Conservation (phyloP, 1,140 invertebrate species). For the Drosophila rhopaloa region DNA sequence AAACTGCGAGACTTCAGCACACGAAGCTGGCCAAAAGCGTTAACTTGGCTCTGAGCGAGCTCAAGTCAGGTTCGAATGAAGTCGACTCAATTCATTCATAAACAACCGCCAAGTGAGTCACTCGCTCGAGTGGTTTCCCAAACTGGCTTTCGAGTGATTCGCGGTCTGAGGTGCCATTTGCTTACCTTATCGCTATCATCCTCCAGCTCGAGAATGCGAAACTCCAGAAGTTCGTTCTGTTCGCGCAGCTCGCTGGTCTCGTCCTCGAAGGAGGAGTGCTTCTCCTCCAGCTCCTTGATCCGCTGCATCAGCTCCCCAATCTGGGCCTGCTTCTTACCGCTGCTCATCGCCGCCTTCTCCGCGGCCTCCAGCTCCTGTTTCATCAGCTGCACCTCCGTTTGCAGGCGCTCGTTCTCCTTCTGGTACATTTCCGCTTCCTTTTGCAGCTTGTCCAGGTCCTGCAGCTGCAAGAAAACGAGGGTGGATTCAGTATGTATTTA, state of each 20-base stretch:
- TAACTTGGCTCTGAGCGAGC: slow-evolving; percentile 21
- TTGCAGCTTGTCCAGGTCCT: slow-evolving; percentile 80
- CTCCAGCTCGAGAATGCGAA: slow-evolving; percentile 86
- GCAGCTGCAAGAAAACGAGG: slow-evolving; percentile 57
- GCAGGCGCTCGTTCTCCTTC: slow-evolving; percentile 76
- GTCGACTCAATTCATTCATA: slow-evolving; percentile 72
- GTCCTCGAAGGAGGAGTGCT: slow-evolving; percentile 79
- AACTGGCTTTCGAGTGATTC: slow-evolving; percentile 61
- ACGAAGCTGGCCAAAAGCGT: slow-evolving; percentile 34
- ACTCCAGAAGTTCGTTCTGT: slow-evolving; percentile 86
- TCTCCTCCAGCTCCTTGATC: slow-evolving; percentile 78
- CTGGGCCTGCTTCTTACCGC: slow-evolving; percentile 60
- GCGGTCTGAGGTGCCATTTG: not conserved
- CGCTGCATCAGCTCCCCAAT: slow-evolving; percentile 73
- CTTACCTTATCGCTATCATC: slow-evolving; percentile 84
- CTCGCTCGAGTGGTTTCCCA: slow-evolving; percentile 40
- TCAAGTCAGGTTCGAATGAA: slow-evolving; percentile 19
- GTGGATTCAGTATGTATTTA: not conserved
- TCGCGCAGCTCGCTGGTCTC: slow-evolving; percentile 85
- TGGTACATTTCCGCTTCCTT: slow-evolving; percentile 80
- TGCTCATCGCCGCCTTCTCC: slow-evolving; percentile 61
- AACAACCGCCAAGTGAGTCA: slow-evolving; percentile 38
- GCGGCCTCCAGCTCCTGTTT: slow-evolving; percentile 77
- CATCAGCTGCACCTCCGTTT: slow-evolving; percentile 73
- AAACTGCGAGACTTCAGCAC: slow-evolving; percentile 43